Conservation (phyloP, 2,888 invertebrate genomes). For the Cheilosia soror region DNA sequence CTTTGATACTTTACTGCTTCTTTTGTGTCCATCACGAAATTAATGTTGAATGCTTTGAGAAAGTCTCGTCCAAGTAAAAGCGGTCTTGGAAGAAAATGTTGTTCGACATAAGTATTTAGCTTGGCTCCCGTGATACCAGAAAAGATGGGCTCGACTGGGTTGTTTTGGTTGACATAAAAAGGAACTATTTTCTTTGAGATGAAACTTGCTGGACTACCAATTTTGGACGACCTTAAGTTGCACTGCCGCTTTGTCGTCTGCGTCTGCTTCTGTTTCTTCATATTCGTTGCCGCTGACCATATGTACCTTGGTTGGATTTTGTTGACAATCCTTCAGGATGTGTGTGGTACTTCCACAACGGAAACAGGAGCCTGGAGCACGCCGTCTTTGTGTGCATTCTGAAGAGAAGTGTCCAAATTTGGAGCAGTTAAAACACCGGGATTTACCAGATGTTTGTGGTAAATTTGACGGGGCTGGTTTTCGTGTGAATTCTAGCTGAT, state of each 20-base stretch:
- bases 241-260: background rate
- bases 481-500: background rate
- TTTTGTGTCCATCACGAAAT: background rate
- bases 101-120: conserved; percentile 1
- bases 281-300: background rate
- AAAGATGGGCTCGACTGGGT: background rate
- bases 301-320: background rate
- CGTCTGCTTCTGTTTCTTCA: conserved; percentile 1
- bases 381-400: conserved; percentile 10
- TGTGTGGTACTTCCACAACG: conserved; percentile 22
- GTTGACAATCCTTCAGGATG: conserved; percentile 23
- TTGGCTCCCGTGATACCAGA: background rate
- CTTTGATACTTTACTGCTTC: too few species aligned
- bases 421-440: conserved; percentile 26
- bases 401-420: conserved; percentile 15
- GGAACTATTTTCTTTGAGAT: conserved; percentile 6
- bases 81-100: background rate
- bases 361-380: conserved; percentile 22
- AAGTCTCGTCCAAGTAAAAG: conserved; percentile 1
- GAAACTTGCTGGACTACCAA: conserved; percentile 40
- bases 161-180: background rate
- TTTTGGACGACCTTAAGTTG: conserved; percentile 2
- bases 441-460: background rate
- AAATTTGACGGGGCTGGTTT: background rate
- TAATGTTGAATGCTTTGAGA: background rate